Evolutionary conservation across 1,140 invertebrate species (phyloP), one percentile per base, ranked within the genome.

Genomic region (Aphelenchoides fujianensis): DNA sequence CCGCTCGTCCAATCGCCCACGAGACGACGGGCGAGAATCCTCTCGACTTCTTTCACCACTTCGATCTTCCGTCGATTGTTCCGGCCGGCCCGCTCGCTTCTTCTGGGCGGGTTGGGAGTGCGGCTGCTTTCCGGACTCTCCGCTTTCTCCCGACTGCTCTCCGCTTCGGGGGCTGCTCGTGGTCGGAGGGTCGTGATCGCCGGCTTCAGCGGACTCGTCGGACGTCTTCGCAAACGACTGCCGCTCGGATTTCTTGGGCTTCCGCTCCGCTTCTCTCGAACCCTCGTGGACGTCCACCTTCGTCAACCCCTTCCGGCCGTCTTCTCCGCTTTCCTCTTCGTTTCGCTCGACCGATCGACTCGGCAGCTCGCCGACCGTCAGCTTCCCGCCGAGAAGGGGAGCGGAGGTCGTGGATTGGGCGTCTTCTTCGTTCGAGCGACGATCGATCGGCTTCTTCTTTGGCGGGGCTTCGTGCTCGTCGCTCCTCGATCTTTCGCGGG

Each of bases 261-360:
- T 23, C 12, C 12, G 23, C 12, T 48, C 23, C 41, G 41, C 12
- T 23, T 12, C 23, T 48, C 12, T 48, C 12, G 41, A 16, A 48
- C 23, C 41, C 23, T 48, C 41, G 23, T 48, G 12, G 41, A 48
- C 41, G 12, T 48, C 41, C 12, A 48, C 12, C 23, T 48, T 12
- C 41, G 41, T 48, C 41, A 23, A 48, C 23, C 23, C 23, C 41
- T 48, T 12, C 23, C 41, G 41, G 41, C 23, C 23, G 12, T 48
- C 41, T 48, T 48, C 41, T 48, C 41, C 41, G 41, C 41, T 48
- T 48, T 48, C 41, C 41, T 48, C 23, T 48, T 48, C 41, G 23
- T 48, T 48, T 23, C 12, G 41, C 23, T 48, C 41, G 23, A 48
- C 23, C 41, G 41, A 48, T 48, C 23, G 12, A 23, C 41, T 48